Evolutionary conservation across 1,140 invertebrate genomes (phyloP), one percentile per base, ranked within the genome.

Genomic region (Amphibalanus amphitrite): DNA sequence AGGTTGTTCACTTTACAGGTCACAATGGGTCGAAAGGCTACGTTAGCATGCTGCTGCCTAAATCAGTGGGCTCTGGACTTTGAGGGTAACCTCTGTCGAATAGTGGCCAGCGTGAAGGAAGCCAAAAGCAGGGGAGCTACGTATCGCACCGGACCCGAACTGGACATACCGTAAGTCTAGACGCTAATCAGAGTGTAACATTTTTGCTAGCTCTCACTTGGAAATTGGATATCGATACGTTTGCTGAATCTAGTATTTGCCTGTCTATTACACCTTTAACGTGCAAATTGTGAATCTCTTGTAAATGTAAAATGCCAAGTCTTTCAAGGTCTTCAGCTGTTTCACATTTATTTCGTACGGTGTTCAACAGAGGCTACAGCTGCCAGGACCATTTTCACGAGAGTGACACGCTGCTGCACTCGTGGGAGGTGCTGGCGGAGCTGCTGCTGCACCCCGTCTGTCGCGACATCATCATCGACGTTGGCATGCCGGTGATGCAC

Each of bases 41-140:
- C 73, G 8, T 83, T 97, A 10, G 92, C 95, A 0, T 90, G 89
- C 47, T 92, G 92, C 76, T 93, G 93, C 0, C 81, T 99, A 20
- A 99, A 99, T 80, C 95, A 99, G 81, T 99, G 95, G 93, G 93
- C 95, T 0, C 84, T 99, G 80, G 97, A 99, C 81, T 99, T 98
- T 81, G 88, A 92, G 75, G 96, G 96, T 15, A 99, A 99, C 81
- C 82, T 88, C 71, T 84, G 86, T 70, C 85, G 95, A 78, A 99
- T 99, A 76, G 78, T 97, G 8, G 86, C 94, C 78, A 98, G 92
- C 72, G 91, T 97, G 76, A 82, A 90, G 75, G 85, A 88, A 75
- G 93, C 96, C 0, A 95, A 95, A 79, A 86, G 89, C 76, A 83
- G 86, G 76, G 93, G 93, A 4, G 95, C 96, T 1, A 85, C 85